Base-by-base conservation (phyloP, 2,113 vertebrate species). In the Alethe diademata region DNA sequence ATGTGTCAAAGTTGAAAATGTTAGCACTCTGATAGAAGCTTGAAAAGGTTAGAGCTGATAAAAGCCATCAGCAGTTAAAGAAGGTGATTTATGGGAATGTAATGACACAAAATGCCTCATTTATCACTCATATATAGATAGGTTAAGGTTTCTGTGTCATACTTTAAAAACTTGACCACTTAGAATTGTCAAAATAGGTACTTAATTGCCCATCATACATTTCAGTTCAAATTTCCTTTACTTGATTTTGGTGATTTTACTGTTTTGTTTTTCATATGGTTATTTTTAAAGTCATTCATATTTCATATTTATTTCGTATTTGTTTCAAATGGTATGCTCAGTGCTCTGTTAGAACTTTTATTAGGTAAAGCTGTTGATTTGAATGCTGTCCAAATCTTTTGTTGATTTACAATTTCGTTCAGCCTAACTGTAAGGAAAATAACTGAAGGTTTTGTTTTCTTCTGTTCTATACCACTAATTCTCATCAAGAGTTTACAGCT, bases 1-100 rank as follows among this genome's bases (percentile, higher is more conserved):
- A 98, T 98, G 98, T 99, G 98, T 99, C 99, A 99, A 98, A 99
- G 98, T 99, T 99, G 99, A 99, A 99, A 99, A 99, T 99, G 99
- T 99, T 99, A 99, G 98, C 98, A 86, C 98, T 99, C 98, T 99
- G 99, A 99, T 98, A 98, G 99, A 99, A 98, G 98, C 99, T 99
- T 99, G 99, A 99, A 99, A 99, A 99, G 99, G 99, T 99, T 99
- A 99, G 98, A 99, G 98, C 99, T 99, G 99, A 99, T 99, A 99
- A 99, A 99, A 99, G 98, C 99, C 99, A 99, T 99, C 99, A 99
- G 98, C 97, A 97, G 97, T 98, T 98, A 98, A 98, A 98, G 98
- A 98, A 99, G 98, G 98, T 99, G 99, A 99, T 99, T 99, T 99
- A 99, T 99, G 98, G 97, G 98, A 98, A 97, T 98, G 98, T 99